Conservation (phyloP, 2,888 invertebrate species). For the Idaea biselata region DNA sequence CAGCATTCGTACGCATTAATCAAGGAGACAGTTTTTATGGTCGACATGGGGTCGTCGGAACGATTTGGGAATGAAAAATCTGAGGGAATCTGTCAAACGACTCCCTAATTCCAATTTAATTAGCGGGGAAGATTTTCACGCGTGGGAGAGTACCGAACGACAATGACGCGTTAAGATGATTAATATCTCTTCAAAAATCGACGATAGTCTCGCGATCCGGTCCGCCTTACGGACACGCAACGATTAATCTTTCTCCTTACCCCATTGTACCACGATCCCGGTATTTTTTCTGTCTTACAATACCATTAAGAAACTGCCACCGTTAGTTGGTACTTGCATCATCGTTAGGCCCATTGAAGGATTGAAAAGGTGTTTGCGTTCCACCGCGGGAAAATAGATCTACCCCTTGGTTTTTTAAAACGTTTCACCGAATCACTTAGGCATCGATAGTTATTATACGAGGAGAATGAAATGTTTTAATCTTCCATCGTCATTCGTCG, state of each 20-base stretch:
- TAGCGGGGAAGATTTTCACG: conserved; percentile 68
- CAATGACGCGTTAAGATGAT: conserved; percentile 79
- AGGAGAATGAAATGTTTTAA: conserved; percentile 72
- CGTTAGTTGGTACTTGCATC: conserved; percentile 72
- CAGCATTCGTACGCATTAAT: conserved; percentile 55
- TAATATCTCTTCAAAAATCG: conserved; percentile 69
- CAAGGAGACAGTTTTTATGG: conserved; percentile 58
- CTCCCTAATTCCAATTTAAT: conserved; percentile 76
- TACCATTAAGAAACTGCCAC: conserved; percentile 78
- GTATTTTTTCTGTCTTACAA: conserved; percentile 78
- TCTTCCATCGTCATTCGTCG: conserved; percentile 73
- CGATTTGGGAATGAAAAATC: conserved; percentile 58
- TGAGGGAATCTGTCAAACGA: conserved; percentile 70
- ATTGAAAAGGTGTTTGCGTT: conserved; percentile 81
- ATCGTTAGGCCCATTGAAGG: conserved; percentile 72
- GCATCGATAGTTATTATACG: conserved; percentile 77
- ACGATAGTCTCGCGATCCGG: conserved; percentile 38
- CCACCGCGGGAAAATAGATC: conserved; percentile 71
- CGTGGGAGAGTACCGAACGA: conserved; percentile 64
- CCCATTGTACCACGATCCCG: conserved; percentile 71
- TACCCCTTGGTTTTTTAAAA: conserved; percentile 71
- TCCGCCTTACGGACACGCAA: conserved; percentile 47
- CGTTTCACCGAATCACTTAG: conserved; percentile 73
- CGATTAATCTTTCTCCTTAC: conserved; percentile 79
- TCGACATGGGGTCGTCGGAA: conserved; percentile 43